Evolutionary conservation across 2,797 vertebrate species (phyloP).

Genomic region (Chaetophractus vellerosus): DNA sequence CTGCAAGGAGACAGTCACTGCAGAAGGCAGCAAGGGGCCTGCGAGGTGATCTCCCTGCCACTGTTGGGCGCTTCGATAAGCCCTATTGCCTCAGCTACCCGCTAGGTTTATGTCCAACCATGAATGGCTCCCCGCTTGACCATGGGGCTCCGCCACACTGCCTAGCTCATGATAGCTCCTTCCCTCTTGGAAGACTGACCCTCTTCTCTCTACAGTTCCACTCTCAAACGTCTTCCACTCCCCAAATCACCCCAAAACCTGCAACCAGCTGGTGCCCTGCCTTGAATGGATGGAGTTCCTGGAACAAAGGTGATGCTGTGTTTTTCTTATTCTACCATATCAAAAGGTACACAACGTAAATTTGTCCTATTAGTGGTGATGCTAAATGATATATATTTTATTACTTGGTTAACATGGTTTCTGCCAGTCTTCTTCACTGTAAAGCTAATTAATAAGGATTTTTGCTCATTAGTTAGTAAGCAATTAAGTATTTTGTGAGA

Average conservation of each 20-base stretch:
- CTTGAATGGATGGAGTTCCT: neutral
- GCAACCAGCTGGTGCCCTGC: neutral
- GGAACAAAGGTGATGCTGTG: neutral
- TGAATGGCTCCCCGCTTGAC: neutral
- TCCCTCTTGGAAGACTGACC: neutral
- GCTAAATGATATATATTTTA: no score
- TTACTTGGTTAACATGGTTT: neutral
- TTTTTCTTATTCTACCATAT: neutral
- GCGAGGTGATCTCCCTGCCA: neutral
- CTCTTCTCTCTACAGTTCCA: neutral
- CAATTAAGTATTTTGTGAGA: neutral
- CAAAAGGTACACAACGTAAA: no score
- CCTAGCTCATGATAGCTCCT: neutral
- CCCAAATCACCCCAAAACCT: neutral
- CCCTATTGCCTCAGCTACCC: neutral
- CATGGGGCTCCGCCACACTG: neutral
- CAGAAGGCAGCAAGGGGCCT: no score
- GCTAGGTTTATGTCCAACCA: neutral
- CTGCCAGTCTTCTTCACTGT: neutral
- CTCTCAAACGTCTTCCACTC: neutral
- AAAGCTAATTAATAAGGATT: neutral
- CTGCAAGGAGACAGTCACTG: neutral
- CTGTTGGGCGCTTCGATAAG: neutral
- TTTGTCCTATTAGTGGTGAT: no score
- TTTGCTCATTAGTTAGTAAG: neutral